Base-by-base conservation (phyloP, 2,797 vertebrate species). In the Scleropages formosus region DNA sequence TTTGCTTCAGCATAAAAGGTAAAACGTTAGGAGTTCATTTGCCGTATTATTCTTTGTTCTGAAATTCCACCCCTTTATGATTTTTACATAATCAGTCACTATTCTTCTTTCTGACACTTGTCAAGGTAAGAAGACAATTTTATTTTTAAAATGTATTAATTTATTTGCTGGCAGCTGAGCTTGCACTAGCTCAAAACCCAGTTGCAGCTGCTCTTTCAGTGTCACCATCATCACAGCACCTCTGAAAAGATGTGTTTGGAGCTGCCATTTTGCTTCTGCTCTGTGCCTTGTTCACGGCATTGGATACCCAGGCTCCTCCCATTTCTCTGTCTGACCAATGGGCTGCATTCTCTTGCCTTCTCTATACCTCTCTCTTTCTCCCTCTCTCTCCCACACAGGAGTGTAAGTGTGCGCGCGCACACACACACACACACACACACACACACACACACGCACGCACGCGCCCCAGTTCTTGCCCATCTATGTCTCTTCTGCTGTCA, bases 191-290 rank as follows among this genome's bases (percentile, higher is more conserved):
- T 63, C n/a, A 27, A 51, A 22, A 59, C 6, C 22, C 39, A 16
- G 10, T 15, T 18, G 20, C 13, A 13, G n/a, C n/a, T 18, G 31
- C 61, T 47, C 51, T 47, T 53, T 16, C 61, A 66, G 46, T 47
- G 22, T 67, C 70, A 49, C 27, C n/a, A 56, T 1, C 4, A 56
- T 4, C 53, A 13, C 31, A 16, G 22, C 56, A 22, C 9, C 44
- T 49, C 13, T 46, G 11, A 44, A 76, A 81, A 80, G 80, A 76
- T 68, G 15, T 18, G 65, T 73, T 84, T 82, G 85, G 84, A 86
- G 87, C 88, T 90, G 83, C 89, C 79, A 86, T 87, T 88, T 85
- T 84, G 39, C 73, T 82, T 82, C 80, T 79, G 18, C 80, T 83
- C 72, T 76, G 82, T 80, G 77, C 82, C 85, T 82, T 75, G 56